These are phyloP conservation scores for Schrankia costaestrigalis DNA, from an alignment of 2,888 invertebrate genomes.

Conservation along the genomic window DNA sequence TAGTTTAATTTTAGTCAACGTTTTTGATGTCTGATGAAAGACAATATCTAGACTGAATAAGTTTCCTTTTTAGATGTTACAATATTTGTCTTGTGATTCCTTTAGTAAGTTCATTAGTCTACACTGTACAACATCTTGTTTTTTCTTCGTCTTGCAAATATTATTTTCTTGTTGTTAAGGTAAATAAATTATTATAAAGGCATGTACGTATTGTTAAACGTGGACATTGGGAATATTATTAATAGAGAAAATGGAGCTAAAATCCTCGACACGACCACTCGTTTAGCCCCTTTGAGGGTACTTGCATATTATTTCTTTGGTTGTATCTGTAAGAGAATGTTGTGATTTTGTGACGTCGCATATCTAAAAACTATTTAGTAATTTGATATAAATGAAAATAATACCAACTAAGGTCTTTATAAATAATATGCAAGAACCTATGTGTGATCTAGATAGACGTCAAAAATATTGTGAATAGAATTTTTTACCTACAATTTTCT, in stretches of 20 bases:
- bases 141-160: conserved; percentile 47
- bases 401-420: too few relatives aligned
- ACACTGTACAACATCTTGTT: conserved; percentile 35
- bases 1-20: conserved; percentile 60
- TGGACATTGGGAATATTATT: conserved; percentile 52
- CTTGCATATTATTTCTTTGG: conserved; percentile 18
- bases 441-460: conserved; percentile 60
- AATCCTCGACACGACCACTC: conserved; percentile 63
- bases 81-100: conserved; percentile 52
- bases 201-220: conserved; percentile 57
- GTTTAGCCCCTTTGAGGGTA: conserved; percentile 49
- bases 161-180: conserved; percentile 57
- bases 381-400: too few relatives aligned
- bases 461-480: conserved; percentile 55
- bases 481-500: conserved; percentile 73
- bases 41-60: conserved; percentile 77
- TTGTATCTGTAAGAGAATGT: conserved; percentile 3
- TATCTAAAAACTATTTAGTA: background rate
- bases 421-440: conserved; percentile 19
- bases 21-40: conserved; percentile 69
- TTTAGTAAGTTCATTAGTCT: conserved; percentile 53
- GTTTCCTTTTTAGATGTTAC: conserved; percentile 59
- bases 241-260: conserved; percentile 41
- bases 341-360: conserved; percentile 4
- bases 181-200: conserved; percentile 65